phyloP scores from a whole-genome alignment of 2,113 vertebrate species.

The Cricetomys ansorgei region DNA sequence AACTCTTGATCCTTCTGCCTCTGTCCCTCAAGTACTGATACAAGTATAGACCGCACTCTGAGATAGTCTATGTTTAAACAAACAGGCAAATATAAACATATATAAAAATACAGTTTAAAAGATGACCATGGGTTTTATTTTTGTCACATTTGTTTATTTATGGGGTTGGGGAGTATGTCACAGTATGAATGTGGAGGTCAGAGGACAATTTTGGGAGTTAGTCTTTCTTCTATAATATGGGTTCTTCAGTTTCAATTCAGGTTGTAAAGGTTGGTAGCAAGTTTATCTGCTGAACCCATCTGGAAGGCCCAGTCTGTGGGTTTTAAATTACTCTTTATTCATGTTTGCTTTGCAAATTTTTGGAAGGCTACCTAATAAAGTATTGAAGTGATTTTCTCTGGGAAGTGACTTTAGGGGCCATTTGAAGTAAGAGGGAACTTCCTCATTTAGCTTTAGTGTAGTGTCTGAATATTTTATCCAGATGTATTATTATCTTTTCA shows the following conservation, averaged over 20 bases:
- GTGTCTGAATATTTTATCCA: neutral
- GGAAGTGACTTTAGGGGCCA: neutral
- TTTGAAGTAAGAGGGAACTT: neutral
- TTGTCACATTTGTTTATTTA: neutral
- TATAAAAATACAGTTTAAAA: slow-evolving; percentile 25
- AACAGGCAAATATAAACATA: neutral
- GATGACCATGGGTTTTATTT: neutral
- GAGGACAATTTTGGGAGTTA: neutral
- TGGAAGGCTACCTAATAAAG: neutral
- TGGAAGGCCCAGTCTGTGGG: neutral
- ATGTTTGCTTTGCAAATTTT: neutral
- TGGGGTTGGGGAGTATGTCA: neutral
- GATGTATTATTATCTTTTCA: neutral
- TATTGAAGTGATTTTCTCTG: neutral
- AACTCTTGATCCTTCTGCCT: neutral
- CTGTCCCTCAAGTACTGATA: neutral
- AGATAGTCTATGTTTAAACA: neutral
- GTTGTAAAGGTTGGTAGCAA: neutral
- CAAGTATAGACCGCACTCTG: neutral
- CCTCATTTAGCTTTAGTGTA: neutral
- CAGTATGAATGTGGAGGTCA: neutral
- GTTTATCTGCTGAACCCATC: neutral
- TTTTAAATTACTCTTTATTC: neutral
- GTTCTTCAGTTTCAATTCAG: neutral
- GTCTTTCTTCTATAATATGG: neutral